Conservation (phyloP, 2,888 invertebrate species). For the Spodoptera littoralis region DNA sequence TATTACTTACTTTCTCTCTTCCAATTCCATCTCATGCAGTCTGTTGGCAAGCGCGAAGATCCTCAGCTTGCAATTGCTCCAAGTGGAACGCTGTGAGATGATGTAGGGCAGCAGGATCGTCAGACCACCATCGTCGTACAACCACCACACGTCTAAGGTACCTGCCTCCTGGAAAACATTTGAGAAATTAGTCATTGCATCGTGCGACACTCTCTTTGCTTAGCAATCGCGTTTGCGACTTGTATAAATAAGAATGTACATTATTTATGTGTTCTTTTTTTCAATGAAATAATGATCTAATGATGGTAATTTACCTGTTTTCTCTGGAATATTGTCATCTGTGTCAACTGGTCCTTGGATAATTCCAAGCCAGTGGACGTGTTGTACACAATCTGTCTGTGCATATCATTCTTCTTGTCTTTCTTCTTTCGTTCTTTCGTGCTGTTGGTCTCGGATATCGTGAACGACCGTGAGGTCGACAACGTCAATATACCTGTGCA, state of each 20-base stretch:
- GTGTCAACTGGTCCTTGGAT: constrained; percentile 91
- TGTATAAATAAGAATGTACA: no score
- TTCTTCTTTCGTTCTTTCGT: constrained; percentile 73
- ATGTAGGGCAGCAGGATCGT: constrained; percentile 96
- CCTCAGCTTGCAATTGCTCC: constrained; percentile 93
- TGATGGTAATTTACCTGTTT: constrained; percentile 88
- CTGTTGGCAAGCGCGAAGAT: constrained; percentile 95
- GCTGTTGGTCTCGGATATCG: constrained; percentile 79
- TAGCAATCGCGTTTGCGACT: no score
- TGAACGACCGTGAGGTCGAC: constrained; percentile 81
- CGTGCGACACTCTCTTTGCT: no score
- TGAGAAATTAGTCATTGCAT: no score
- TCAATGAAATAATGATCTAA: no score
- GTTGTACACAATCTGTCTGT: constrained; percentile 86
- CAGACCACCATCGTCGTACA: constrained; percentile 97
- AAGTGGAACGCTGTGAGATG: constrained; percentile 93
- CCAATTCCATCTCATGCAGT: constrained; percentile 92
- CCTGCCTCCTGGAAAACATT: constrained; percentile 90
- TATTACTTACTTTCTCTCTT: constrained; percentile 94
- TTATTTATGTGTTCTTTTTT: no score
- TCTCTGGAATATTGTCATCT: constrained; percentile 92
- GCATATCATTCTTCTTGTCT: constrained; percentile 77
- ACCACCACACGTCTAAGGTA: constrained; percentile 98
- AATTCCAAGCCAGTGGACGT: constrained; percentile 89
- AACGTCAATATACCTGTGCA: constrained; percentile 74